phyloP scores from a whole-genome alignment of 2,888 invertebrate genomes.

The Chironomus riparius region DNA sequence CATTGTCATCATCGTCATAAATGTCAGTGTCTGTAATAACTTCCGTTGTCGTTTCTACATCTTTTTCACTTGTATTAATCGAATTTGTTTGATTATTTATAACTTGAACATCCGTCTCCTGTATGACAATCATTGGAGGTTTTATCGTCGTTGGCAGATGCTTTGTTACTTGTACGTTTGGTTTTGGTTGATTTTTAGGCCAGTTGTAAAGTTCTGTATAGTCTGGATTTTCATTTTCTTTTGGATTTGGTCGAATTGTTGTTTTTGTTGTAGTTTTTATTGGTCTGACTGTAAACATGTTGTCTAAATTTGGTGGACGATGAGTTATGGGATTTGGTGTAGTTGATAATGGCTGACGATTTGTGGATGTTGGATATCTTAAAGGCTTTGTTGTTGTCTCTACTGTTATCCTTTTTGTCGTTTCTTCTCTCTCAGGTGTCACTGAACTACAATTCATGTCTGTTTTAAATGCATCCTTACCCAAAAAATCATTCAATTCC shows the following conservation, averaged over 20 bases:
- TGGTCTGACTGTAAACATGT: not conserved
- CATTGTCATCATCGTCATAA: not conserved
- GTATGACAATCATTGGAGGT: not conserved
- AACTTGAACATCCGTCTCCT: not conserved
- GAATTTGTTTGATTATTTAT: not conserved
- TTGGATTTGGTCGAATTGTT: constrained; percentile 20
- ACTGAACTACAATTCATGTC: constrained; percentile 11
- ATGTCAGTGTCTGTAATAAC: not conserved
- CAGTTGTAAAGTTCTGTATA: constrained; percentile 1
- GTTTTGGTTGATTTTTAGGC: not conserved
- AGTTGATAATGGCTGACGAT: not conserved
- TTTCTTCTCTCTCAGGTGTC: not conserved
- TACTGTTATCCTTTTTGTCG: not conserved
- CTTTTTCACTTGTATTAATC: not conserved
- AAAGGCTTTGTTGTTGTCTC: not conserved
- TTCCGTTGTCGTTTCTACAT: not conserved
- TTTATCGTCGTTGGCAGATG: not conserved
- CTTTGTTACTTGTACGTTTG: constrained; percentile 10
- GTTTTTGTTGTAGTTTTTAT: constrained; percentile 7
- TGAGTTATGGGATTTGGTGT: not conserved
- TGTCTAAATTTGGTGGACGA: not conserved
- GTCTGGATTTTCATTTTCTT: constrained; percentile 20
- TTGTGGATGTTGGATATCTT: not conserved
- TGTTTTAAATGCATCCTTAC: not conserved
- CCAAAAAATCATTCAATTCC: constrained; percentile 18